Conservation (phyloP, 37 sponge, comb jelly and placozoan species). For the Bolinopsis microptera region DNA sequence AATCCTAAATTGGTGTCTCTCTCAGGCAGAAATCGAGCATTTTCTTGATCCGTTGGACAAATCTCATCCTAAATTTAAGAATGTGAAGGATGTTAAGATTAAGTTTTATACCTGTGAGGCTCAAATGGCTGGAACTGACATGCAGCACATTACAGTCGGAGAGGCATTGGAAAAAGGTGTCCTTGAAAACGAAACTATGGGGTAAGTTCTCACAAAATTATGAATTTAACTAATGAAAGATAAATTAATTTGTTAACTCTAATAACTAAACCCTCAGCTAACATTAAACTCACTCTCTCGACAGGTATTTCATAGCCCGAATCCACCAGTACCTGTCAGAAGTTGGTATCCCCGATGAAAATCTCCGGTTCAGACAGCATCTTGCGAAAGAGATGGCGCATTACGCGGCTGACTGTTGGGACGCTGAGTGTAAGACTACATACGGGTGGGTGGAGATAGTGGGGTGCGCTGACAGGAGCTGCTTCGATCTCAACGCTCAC, state of each 20-base stretch:
- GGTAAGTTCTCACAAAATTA: no score
- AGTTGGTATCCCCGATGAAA: conserved; percentile 77
- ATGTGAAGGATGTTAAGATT: conserved; percentile 72
- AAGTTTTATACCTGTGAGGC: conserved; percentile 73
- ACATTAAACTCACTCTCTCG: no score
- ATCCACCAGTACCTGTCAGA: conserved; percentile 78
- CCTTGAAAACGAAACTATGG: conserved; percentile 18
- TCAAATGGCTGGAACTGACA: conserved; percentile 79
- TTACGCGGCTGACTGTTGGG: conserved; percentile 99
- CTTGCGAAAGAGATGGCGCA: conserved; percentile 99
- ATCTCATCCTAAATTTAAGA: conserved; percentile 68
- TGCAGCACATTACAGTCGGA: conserved; percentile 71
- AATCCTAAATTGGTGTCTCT: no score
- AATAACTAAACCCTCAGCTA: no score
- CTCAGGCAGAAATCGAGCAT: conserved; percentile 96
- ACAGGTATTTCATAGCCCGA: conserved; percentile 90
- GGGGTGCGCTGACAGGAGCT: conserved; percentile 96
- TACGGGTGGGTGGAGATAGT: conserved; percentile 99
- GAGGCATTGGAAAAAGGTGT: conserved; percentile 73
- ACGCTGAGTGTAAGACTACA: conserved; percentile 94
- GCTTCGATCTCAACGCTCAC: conserved; percentile 86
- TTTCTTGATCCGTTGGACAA: conserved; percentile 89
- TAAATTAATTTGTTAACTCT: no score
- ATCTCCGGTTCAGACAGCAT: conserved; percentile 94
- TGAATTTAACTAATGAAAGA: no score